Conservation (phyloP, 2,888 invertebrate genomes). For the Nebria salina region DNA sequence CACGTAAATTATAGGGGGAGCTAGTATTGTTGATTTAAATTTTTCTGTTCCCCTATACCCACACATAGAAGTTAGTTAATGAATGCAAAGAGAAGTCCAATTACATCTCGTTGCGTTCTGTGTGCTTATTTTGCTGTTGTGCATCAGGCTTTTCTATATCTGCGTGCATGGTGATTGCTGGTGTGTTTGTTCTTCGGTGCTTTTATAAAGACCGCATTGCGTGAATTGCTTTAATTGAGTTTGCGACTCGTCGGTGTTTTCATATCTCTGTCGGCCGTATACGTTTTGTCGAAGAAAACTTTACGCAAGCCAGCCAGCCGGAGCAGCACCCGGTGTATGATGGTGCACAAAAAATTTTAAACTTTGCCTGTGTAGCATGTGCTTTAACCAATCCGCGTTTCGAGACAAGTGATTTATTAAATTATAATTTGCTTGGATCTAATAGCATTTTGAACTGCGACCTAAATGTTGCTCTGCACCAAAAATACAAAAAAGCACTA, state of each 20-base stretch:
- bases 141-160: constrained; percentile 14
- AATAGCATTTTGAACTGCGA: background rate
- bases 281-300: constrained; percentile 40
- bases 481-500: background rate
- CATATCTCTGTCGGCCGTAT: constrained; percentile 48
- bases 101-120: constrained; percentile 38
- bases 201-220: constrained; percentile 48
- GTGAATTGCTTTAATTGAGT: constrained; percentile 51
- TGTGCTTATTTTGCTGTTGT: constrained; percentile 5
- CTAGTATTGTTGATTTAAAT: constrained; percentile 35
- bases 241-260: constrained; percentile 50
- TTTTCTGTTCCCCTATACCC: constrained; percentile 16
- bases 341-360: constrained; percentile 13
- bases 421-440: background rate
- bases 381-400: background rate
- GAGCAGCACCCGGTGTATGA: background rate
- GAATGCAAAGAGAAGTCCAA: constrained; percentile 49
- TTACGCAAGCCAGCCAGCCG: background rate
- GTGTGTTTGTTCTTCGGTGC: constrained; percentile 17
- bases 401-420: background rate
- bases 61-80: constrained; percentile 46
- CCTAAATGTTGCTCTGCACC: background rate
- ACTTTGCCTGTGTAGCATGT: constrained; percentile 15
- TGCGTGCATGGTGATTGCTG: background rate
- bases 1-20: constrained; percentile 30